Percentiles rank a stretch among this genome's conserved stretches.
phyloP scores from a whole-genome alignment of 2,888 invertebrate species.

The Horisme vitalbata region DNA sequence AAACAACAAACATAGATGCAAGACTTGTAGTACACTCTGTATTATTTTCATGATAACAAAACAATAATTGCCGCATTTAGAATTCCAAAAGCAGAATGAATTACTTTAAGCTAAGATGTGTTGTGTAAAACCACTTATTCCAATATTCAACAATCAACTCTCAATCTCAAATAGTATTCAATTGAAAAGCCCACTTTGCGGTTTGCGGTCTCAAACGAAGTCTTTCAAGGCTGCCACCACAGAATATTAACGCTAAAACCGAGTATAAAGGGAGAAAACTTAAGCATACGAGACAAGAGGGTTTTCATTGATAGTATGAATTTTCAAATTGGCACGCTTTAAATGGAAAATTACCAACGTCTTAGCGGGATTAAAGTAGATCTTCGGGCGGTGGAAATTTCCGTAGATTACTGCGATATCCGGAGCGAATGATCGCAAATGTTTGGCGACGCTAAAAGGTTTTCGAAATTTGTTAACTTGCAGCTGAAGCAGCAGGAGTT shows the following conservation, averaged over 20 bases:
- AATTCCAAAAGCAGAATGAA: too few relatives aligned
- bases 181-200: constrained; percentile 4
- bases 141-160: constrained; percentile 2
- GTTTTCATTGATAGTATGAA: constrained; percentile 2
- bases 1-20: too few relatives aligned
- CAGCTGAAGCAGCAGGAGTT: background rate
- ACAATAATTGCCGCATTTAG: too few relatives aligned
- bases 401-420: background rate
- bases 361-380: background rate
- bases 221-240: constrained; percentile 1
- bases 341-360: background rate
- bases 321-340: constrained; percentile 1
- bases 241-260: constrained; percentile 4
- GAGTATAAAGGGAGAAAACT: background rate
- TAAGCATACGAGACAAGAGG: background rate
- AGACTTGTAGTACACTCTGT: too few relatives aligned
- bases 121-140: background rate
- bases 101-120: background rate
- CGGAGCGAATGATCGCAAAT: background rate
- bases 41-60: too few relatives aligned
- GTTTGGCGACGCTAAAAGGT: background rate
- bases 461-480: background rate
- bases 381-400: background rate
- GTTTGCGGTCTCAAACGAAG: constrained; percentile 13
- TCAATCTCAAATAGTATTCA: background rate